Evolutionary conservation across 1,140 invertebrate genomes (phyloP).

Genomic region (Helicoverpa zea): DNA sequence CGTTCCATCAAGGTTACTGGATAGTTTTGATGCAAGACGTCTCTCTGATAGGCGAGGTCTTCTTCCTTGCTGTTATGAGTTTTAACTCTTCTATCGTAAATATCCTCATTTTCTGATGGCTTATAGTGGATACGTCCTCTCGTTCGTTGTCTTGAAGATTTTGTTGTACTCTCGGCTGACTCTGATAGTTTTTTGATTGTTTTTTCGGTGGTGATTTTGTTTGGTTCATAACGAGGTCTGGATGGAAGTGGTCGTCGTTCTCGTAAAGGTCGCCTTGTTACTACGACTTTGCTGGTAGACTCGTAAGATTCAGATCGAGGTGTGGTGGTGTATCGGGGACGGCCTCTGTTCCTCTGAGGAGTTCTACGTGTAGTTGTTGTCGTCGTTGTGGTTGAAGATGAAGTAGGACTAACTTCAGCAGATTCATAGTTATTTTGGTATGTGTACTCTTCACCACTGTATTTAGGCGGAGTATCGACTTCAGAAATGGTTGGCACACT

Average conservation of each 20-base stretch:
- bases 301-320: slow-evolving; percentile 75
- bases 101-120: slow-evolving; percentile 73
- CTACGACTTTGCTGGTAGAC: slow-evolving; percentile 71
- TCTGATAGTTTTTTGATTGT: slow-evolving; percentile 75
- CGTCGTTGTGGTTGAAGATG: slow-evolving; percentile 70
- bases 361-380: slow-evolving; percentile 75
- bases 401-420: slow-evolving; percentile 63
- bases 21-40: slow-evolving; percentile 88
- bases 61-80: slow-evolving; percentile 72
- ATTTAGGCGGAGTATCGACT: slow-evolving; percentile 56
- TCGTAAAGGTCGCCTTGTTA: slow-evolving; percentile 81
- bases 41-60: slow-evolving; percentile 87
- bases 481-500: slow-evolving; percentile 57
- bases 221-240: slow-evolving; percentile 79
- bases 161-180: slow-evolving; percentile 75
- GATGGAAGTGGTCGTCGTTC: slow-evolving; percentile 80
- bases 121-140: slow-evolving; percentile 82
- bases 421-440: slow-evolving; percentile 65
- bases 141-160: slow-evolving; percentile 70
- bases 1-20: slow-evolving; percentile 85
- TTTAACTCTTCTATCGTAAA: slow-evolving; percentile 73
- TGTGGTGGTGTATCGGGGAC: slow-evolving; percentile 78
- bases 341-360: slow-evolving; percentile 78
- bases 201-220: slow-evolving; percentile 84
- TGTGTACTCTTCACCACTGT: slow-evolving; percentile 61